phyloP scores from a whole-genome alignment of 2,797 vertebrate species.

The Setipinna tenuifilis region DNA sequence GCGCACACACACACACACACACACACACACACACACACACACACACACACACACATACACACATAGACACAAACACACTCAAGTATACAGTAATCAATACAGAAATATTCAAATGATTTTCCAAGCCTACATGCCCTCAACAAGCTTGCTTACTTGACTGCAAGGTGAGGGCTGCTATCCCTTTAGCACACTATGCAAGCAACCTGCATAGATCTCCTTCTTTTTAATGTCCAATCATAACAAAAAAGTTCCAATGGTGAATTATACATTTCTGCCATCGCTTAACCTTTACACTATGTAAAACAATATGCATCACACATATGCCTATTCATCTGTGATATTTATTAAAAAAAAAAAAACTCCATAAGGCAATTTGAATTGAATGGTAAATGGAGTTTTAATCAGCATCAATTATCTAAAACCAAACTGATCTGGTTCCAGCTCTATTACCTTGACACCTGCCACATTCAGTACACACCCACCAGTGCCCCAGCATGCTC shows the following conservation, averaged over 20 bases:
- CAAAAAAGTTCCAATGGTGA: background rate
- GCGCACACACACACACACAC: background rate
- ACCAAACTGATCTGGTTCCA: background rate
- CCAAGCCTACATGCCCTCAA: conserved; percentile 14
- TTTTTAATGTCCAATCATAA: background rate
- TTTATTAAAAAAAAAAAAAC: background rate
- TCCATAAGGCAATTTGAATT: background rate
- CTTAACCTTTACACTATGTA: background rate
- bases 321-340: background rate
- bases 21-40: conserved; percentile 16
- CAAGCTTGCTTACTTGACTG: background rate
- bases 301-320: background rate
- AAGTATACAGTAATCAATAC: background rate
- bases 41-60: background rate
- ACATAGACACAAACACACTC: background rate
- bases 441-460: background rate
- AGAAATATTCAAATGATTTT: conserved; percentile 20
- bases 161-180: background rate
- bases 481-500: background rate
- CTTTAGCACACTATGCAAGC: background rate
- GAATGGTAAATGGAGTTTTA: background rate
- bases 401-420: background rate
- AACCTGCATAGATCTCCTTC: background rate
- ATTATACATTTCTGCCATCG: background rate
- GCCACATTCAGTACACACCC: conserved; percentile 17